Evolutionary conservation across 1,140 invertebrate genomes (phyloP).

Genomic region (Tetragnatha versicolor): DNA sequence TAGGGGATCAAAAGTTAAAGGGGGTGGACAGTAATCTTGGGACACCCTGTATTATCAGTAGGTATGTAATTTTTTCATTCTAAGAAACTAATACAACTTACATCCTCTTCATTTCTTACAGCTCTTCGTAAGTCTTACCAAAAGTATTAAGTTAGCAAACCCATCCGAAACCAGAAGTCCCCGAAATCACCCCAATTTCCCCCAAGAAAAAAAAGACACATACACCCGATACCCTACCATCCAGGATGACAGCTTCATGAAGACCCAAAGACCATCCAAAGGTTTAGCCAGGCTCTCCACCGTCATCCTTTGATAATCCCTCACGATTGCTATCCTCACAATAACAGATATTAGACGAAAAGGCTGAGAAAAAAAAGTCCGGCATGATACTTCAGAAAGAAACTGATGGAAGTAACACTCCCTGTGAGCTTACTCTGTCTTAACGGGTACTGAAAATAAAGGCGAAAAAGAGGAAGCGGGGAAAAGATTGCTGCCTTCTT

Average conservation of each 20-base stretch:
- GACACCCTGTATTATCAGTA: no score
- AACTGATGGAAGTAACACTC: slow-evolving; percentile 12
- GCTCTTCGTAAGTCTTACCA: neutral
- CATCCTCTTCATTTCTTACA: neutral
- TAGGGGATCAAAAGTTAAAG: no score
- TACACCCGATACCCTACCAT: neutral
- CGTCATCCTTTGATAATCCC: slow-evolving; percentile 13
- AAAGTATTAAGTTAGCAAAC: neutral
- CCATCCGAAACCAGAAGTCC: neutral
- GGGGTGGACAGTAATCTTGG: no score
- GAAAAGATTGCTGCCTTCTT: neutral
- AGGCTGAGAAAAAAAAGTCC: no score
- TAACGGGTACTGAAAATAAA: neutral
- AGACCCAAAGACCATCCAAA: neutral
- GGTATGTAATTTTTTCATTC: no score
- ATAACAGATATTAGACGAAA: slow-evolving; percentile 30
- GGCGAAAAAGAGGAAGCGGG: neutral
- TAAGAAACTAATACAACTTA: no score
- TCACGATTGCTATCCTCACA: slow-evolving; percentile 29
- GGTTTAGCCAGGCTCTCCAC: neutral
- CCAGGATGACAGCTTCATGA: neutral
- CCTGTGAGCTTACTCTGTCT: neutral
- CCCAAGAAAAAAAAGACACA: neutral
- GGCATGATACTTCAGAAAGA: neutral
- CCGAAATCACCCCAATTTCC: neutral